A percentile compares a stretch with the other conserved stretches of the same genome.
These are phyloP conservation scores for Poeciliopsis paucimaculata DNA, from an alignment of 2,797 vertebrate genomes.

Conservation along the genomic window DNA sequence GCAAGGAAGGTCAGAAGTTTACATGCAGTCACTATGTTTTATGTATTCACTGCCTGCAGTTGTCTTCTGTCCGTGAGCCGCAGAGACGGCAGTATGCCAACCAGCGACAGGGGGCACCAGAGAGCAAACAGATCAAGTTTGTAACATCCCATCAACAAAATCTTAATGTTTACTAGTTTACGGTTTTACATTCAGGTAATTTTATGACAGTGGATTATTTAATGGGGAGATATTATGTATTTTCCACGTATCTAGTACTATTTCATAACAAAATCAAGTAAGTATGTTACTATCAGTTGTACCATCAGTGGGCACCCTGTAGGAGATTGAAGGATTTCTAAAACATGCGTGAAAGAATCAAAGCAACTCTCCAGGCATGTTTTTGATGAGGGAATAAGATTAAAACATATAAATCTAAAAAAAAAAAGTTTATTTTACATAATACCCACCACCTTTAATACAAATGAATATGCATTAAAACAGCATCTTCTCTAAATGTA, in stretches of 20 bases:
- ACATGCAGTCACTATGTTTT: background rate
- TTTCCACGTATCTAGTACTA: no score
- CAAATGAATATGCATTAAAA: background rate
- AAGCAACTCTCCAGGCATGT: no score
- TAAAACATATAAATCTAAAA: no score
- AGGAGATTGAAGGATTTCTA: no score
- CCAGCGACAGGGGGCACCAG: slow-evolving; percentile 52
- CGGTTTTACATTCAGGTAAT: background rate
- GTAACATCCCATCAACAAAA: slow-evolving; percentile 18
- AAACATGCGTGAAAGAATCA: no score
- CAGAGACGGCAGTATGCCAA: slow-evolving; percentile 63
- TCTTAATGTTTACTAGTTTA: background rate
- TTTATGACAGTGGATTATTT: background rate
- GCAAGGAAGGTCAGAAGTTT: background rate
- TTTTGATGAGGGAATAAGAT: no score
- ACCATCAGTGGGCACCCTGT: no score
- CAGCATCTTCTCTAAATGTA: background rate
- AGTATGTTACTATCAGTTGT: no score
- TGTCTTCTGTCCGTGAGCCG: slow-evolving; percentile 67
- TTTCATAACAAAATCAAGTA: no score
- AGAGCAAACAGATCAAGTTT: slow-evolving; percentile 65
- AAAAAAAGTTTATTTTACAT: no score
- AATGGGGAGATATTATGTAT: no score
- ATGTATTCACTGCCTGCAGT: slow-evolving; percentile 45
- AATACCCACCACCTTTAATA: background rate